phyloP scores from a whole-genome alignment of 1,140 invertebrate species.

The Drosophila sulfurigaster region DNA sequence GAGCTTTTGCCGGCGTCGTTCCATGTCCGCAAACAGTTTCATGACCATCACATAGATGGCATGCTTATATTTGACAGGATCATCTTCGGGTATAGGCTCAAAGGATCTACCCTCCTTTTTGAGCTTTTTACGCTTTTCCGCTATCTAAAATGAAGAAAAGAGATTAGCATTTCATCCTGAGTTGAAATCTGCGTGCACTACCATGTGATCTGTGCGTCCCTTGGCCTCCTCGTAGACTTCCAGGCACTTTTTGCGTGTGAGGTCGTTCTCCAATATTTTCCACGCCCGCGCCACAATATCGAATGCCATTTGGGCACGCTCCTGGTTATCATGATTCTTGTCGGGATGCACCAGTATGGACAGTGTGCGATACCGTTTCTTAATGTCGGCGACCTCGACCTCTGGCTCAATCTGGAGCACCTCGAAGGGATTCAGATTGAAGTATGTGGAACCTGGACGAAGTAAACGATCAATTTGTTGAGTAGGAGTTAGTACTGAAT shows the following conservation, averaged over 20 bases:
- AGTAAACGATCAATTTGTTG: conserved; percentile 97
- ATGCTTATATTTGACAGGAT: conserved; percentile 96
- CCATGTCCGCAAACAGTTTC: conserved; percentile 99
- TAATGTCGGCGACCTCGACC: conserved; percentile 94
- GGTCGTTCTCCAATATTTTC: conserved; percentile 98
- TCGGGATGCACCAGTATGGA: conserved; percentile 98
- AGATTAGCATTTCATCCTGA: not conserved
- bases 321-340: conserved; percentile 93
- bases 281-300: conserved; percentile 98
- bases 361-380: conserved; percentile 98
- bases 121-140: conserved; percentile 97
- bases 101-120: conserved; percentile 95
- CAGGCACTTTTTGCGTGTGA: conserved; percentile 96
- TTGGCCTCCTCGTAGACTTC: conserved; percentile 99
- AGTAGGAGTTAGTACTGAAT: conserved; percentile 91
- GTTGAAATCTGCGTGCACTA: conserved; percentile 78
- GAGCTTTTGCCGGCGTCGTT: conserved; percentile 92
- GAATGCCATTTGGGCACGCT: conserved; percentile 97
- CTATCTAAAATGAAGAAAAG: conserved; percentile 88
- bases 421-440: conserved; percentile 98
- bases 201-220: conserved; percentile 96
- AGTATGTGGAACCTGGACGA: conserved; percentile 97
- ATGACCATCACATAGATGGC: conserved; percentile 98
- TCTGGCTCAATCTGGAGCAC: conserved; percentile 98
- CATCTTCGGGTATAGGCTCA: conserved; percentile 96